Base-by-base conservation (phyloP, 2,888 invertebrate genomes). In the Drosophila affinis region DNA sequence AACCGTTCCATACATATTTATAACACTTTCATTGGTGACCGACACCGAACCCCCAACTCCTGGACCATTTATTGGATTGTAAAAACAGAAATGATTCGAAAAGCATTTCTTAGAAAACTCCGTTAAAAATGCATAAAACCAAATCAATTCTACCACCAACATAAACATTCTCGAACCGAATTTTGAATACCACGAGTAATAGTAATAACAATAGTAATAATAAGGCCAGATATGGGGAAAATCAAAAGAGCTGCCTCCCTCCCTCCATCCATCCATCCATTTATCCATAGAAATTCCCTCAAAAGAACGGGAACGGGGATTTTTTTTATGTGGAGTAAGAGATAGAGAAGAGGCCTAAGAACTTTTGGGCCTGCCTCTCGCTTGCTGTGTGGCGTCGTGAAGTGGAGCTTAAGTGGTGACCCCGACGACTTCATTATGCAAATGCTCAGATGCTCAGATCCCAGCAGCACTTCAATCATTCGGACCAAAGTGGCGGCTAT, bases 371-470 rank as follows among this genome's bases (percentile, higher is more conserved):
- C n/a, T 39, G 12, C 9, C 24, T 49, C 49, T 7, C 39, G 39
- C 39, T 39, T 14, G 55, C 45, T 55, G 39, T 63, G 69, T 69
- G 69, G 69, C 69, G 70, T 70, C 59, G 21, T 58, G 32, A 59
- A 59, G 59, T 65, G 57, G 62, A 56, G 83, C 68, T 69, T 34
- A 55, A 79, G 80, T 80, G 80, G 75, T 53, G 64, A 74, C 75
- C 77, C 74, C 45, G 81, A 78, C 81, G 84, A 68, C 81, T 83
- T 83, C 79, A 83, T 80, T 81, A 80, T 81, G 84, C 70, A 80
- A 84, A 80, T 84, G 63, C 63, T 32, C 32, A 32, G 32, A 32
- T 29, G 29, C 29, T 34, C 39, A 7, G 64, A 46, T 59, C 14
- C 53, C 14, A 32, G 24, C 48, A 49, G 60, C 75, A 75, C 81